phyloP scores from a whole-genome alignment of 2,888 invertebrate genomes.

The Neoaliturus tenellus region DNA sequence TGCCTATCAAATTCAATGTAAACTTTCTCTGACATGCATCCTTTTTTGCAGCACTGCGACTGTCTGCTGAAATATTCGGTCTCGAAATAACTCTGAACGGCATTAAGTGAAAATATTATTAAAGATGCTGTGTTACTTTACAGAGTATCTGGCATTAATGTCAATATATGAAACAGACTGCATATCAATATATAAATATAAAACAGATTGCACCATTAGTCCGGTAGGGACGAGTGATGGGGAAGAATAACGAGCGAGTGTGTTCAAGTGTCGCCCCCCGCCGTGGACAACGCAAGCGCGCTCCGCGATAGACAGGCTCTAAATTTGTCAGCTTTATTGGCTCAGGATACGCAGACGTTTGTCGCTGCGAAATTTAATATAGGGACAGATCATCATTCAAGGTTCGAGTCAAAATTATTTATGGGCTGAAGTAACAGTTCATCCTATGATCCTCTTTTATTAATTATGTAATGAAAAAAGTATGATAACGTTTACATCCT shows the following conservation, averaged over 20 bases:
- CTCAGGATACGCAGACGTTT: not conserved
- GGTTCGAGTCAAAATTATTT: not conserved
- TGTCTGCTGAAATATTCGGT: not conserved
- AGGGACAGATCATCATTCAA: not conserved
- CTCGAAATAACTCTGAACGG: not conserved
- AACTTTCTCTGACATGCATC: slow-evolving; percentile 13
- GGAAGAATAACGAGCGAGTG: not conserved
- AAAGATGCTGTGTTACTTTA: no score
- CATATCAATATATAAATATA: no score
- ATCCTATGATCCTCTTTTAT: no score
- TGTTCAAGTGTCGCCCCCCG: slow-evolving; percentile 26
- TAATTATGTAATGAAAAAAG: no score
- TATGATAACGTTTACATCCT: no score
- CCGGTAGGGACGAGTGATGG: not conserved
- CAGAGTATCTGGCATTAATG: no score
- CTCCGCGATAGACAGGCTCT: not conserved
- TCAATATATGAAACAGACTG: no score
- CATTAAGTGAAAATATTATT: no score
- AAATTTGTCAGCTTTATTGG: slow-evolving; percentile 43
- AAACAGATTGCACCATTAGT: not conserved
- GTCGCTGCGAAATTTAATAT: slow-evolving; percentile 34
- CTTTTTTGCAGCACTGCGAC: not conserved
- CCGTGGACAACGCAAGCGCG: not conserved
- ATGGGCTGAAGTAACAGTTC: not conserved
- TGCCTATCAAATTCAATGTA: slow-evolving; percentile 29